A percentile compares a stretch with the other conserved stretches of the same genome.
Evolutionary conservation across 2,888 invertebrate species (phyloP).

Genomic region (Napeogenes inachia): DNA sequence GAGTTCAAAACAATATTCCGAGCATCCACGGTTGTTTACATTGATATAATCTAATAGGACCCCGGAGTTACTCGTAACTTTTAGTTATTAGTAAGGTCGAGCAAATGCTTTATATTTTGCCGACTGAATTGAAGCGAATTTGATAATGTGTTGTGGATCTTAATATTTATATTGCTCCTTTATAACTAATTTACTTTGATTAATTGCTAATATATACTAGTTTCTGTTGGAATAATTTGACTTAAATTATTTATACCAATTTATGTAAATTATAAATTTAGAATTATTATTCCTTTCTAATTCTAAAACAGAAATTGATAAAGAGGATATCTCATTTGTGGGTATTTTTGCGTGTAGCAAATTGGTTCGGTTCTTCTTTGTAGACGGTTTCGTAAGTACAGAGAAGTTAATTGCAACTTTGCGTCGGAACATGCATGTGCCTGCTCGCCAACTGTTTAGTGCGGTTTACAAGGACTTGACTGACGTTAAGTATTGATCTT

Average conservation of each 20-base stretch:
- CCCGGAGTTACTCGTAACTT: conserved; percentile 4
- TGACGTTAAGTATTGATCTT: not conserved
- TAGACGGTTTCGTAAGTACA: not conserved
- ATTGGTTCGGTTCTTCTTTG: not conserved
- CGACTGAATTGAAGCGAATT: not conserved
- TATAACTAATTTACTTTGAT: not conserved
- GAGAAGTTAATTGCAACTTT: not conserved
- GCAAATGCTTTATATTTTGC: not conserved
- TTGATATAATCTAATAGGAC: conserved; percentile 10
- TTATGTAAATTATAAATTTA: too few species aligned
- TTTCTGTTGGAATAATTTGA: too few species aligned
- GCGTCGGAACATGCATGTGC: not conserved
- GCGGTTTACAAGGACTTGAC: not conserved
- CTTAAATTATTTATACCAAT: too few species aligned
- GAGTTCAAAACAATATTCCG: conserved; percentile 5
- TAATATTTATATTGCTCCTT: not conserved
- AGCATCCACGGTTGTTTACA: conserved; percentile 7
- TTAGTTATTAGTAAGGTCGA: not conserved
- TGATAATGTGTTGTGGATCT: not conserved
- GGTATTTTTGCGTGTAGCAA: conserved; percentile 1
- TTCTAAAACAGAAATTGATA: too few species aligned
- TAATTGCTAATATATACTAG: too few species aligned
- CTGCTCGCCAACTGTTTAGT: conserved; percentile 1
- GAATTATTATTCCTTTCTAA: too few species aligned
- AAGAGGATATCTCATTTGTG: too few species aligned